Base-by-base conservation (phyloP, 1,140 invertebrate species). In the Drosophila aff. region DNA sequence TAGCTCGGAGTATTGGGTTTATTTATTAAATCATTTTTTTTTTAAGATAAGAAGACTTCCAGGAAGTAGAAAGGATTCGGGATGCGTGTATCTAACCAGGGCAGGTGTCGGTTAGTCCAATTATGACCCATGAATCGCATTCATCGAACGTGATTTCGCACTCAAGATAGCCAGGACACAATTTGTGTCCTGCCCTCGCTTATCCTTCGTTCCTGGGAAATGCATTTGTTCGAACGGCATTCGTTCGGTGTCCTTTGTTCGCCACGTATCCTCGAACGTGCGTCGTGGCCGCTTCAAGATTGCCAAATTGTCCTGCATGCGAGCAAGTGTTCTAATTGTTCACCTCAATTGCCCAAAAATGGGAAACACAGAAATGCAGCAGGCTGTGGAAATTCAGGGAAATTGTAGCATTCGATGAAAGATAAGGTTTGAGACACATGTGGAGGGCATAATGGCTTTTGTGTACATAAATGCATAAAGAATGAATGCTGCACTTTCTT, bases 101-200 rank as follows among this genome's bases (percentile, higher is more conserved):
- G 49, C 81, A 82, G 80, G 60, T 77, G 68, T 40, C 21, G 16
- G 16, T 43, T 21, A 43, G 52, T 46, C 53, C 82, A 86, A 81
- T 82, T 82, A 82, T 82, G 68, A 61, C 65, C 40, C 11, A 63
- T 43, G 26, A 60, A 78, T 69, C 41, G 60, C 67, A 44, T 58
- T 40, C n/a, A 52, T 41, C 6, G 66, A 74, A 89, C 85, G 85
- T 89, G 85, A 89, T 89, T 89, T 89, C 81, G 50, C 69, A 79
- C 75, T 81, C 71, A 76, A 89, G 85, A 89, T 89, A 90, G 73
- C 46, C 21, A 53, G 46, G 75, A 41, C 62, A 31, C 64, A 41
- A 36, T 68, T n/a, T 21, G 18, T 53, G 49, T 18, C 40, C 75
- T 23, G 41, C 49, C 65, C 26, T 31, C 40, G 18, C 23, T 26